Evolutionary conservation across 2,113 vertebrate species (phyloP), one percentile per base, ranked within the genome.

Genomic region (Aldabrachelys gigantea): DNA sequence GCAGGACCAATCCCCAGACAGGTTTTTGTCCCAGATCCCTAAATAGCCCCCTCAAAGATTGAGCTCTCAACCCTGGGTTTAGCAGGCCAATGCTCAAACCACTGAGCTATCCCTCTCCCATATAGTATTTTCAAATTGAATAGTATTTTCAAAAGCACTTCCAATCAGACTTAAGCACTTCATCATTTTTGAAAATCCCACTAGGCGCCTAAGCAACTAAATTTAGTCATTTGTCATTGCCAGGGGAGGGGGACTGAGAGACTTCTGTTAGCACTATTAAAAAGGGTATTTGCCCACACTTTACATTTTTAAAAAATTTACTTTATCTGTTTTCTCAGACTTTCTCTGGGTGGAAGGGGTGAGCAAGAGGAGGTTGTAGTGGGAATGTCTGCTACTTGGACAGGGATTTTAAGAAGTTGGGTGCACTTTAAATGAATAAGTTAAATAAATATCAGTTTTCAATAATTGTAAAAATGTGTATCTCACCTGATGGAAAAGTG

Each of bases 401-500:
- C n/a, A 75, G 76, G 69, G 53, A 85, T 25, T 76, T 76, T 76
- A 25, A 76, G 72, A 24, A 76, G 10, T 44, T 24, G 72, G 11
- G 21, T 76, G 38, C 38, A 76, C 21, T 72, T 72, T 38, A 72
- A 72, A 72, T 72, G n/a, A n/a, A 84, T 65, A 47, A 49, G 14
- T 57, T 49, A 44, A 83, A 59, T 59, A 84, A 12, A 62, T 65
- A 44, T 4, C 22, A 53, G 5, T 41, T 92, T 35, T 79, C 19
- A 31, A 80, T 53, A 79, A 14, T 19, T 52, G 29, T 25, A 59
- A 54, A 93, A 91, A 16, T 6, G 87, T 27, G 8, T 22, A 19
- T 91, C 97, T 97, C 98, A 99, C 99, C 99, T 99, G 99, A 96
- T 99, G 99, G 96, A 99, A 99, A 76, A 99, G 99, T 0, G 99